phyloP scores from a whole-genome alignment of 2,797 vertebrate species.

The Adelosebastes latens region DNA sequence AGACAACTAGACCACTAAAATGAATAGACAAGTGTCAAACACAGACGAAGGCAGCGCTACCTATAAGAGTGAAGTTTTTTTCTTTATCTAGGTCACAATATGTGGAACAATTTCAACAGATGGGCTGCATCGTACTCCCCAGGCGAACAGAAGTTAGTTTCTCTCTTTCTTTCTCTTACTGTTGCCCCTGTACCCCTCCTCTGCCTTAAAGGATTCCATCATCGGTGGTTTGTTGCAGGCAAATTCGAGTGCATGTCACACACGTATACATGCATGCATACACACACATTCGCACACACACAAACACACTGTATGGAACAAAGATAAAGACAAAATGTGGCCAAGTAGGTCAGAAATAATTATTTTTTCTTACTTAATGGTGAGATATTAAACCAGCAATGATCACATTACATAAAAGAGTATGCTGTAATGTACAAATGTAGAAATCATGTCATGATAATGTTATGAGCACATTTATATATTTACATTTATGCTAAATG shows the following conservation, averaged over 20 bases:
- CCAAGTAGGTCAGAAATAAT: conserved; percentile 34
- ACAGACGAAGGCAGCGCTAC: conserved; percentile 72
- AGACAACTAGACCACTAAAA: conserved; percentile 82
- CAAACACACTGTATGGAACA: not conserved
- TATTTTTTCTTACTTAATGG: not conserved
- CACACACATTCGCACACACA: not conserved
- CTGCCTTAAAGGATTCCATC: conserved; percentile 63
- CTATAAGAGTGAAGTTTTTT: conserved; percentile 78
- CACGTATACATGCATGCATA: conserved; percentile 13
- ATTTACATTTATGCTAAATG: no score
- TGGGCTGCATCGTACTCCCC: conserved; percentile 83
- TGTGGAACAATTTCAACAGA: conserved; percentile 88
- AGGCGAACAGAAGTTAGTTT: conserved; percentile 87
- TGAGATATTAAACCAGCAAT: not conserved
- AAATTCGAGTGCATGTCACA: conserved; percentile 22
- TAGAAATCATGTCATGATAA: not conserved
- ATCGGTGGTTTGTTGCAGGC: conserved; percentile 45
- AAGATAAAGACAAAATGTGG: conserved; percentile 7
- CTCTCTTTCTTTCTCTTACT: conserved; percentile 63
- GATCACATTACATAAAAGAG: not conserved
- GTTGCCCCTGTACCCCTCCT: conserved; percentile 50
- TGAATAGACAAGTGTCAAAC: conserved; percentile 84
- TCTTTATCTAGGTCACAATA: conserved; percentile 88
- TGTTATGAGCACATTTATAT: no score
- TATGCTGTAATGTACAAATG: not conserved